Percentiles rank a stretch among this genome's conserved stretches.
Evolutionary conservation across 2,113 vertebrate species (phyloP).

Genomic region (Poeciliopsis retropinna): DNA sequence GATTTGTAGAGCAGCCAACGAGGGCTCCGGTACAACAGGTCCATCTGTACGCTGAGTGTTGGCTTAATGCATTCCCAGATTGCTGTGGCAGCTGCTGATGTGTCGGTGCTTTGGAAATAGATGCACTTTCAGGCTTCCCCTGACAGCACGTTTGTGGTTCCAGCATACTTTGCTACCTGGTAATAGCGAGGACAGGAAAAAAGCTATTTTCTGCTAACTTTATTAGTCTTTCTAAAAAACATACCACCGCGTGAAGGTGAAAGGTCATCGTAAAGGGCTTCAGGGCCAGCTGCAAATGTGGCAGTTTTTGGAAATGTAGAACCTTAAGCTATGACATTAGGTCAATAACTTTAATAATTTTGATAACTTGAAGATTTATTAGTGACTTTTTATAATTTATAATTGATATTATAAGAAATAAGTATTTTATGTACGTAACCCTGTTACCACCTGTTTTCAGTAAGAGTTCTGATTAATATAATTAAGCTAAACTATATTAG

Average conservation of each 20-base stretch:
- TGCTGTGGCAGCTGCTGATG: slow-evolving; percentile 41
- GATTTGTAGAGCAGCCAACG: slow-evolving; percentile 29
- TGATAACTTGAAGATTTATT: no score
- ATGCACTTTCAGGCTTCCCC: slow-evolving; percentile 18
- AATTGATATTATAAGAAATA: background rate
- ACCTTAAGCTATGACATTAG: background rate
- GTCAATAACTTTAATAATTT: background rate
- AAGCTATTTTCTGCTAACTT: slow-evolving; percentile 27
- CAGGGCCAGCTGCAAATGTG: background rate
- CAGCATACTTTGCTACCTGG: slow-evolving; percentile 21
- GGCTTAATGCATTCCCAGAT: slow-evolving; percentile 31
- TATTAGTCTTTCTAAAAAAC: slow-evolving; percentile 30
- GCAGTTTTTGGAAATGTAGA: background rate
- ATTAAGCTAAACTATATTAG: no score
- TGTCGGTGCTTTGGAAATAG: slow-evolving; percentile 36
- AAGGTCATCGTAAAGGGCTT: background rate
- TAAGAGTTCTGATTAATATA: background rate
- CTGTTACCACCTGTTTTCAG: background rate
- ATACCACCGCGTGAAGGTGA: slow-evolving; percentile 5
- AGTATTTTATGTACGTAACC: background rate
- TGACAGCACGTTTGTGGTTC: slow-evolving; percentile 28
- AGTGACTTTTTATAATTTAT: background rate
- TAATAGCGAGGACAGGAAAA: slow-evolving; percentile 1
- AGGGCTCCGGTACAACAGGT: slow-evolving; percentile 18
- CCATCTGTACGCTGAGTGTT: slow-evolving; percentile 32